Evolutionary conservation across 2,113 vertebrate species (phyloP), one percentile per base, ranked within the genome.

Genomic region (Barbus barbus): DNA sequence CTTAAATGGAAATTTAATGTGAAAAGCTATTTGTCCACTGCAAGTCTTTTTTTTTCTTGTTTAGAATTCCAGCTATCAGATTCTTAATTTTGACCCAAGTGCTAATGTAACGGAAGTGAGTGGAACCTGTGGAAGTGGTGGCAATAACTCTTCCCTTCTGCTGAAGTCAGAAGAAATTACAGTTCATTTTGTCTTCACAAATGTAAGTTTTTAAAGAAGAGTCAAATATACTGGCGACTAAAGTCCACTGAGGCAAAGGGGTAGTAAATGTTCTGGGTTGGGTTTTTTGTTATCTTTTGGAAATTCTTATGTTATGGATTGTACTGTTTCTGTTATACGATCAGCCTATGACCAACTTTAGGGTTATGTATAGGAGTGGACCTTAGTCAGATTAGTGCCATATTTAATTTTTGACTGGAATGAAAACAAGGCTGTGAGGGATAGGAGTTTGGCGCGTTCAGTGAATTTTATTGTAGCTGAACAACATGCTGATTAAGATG

Each of bases 81-180:
- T 90, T 72, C 82, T 96, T 86, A 98, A 99, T 90, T 84, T 99
- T 73, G 91, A 97, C 4, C 95, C 61, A 8, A 38, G 38, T 38
- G 7, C 38, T 0, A 95, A 92, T 58, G 63, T 18, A 0, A 97
- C 95, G 0, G 8, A 0, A 0, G 81, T 20, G 41, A 83, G 69
- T 76, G 98, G 98, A 63, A 87, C 33, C 0, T 99, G 98, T 89
- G 91, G 92, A 0, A 90, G 87, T 41, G 90, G 93, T 33, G 93
- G 89, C 51, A 93, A 91, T 7, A 91, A 93, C 31, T 92, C 96
- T n/a, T 86, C 87, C 22, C 94, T 99, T 41, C 72, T 82, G 16
- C 0, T 99, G 89, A 91, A 72, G 26, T 89, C 90, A 0, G 73
- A 82, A 16, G 82, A 88, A 9, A 90, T 94, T 2, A 84, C 87